Base-by-base conservation (phyloP, 2,797 vertebrate species). In the Heterohyrax brucei region DNA sequence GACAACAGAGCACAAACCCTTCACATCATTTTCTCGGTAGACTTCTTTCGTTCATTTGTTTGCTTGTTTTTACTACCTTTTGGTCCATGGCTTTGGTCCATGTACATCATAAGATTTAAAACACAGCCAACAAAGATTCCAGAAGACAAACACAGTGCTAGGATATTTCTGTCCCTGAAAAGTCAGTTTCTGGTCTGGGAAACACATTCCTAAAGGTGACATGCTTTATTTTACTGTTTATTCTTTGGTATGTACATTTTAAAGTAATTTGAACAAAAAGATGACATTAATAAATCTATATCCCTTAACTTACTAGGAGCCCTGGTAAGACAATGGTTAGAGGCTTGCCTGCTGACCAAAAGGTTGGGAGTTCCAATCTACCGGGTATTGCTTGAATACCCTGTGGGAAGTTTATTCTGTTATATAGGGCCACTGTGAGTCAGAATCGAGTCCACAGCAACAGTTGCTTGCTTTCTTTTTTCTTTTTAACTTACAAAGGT, bases 1-100 rank as follows among this genome's bases (percentile, higher is more conserved):
- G 18, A 16, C 0, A 5, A 30, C 0, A 0, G 18, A 30, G 53
- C 13, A 18, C 3, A 73, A 8, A 72, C 8, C 14, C 19, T 9
- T 22, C 18, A 22, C 16, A 7, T 2, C 10, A 10, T 33, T 50
- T 61, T 61, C 7, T 30, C 64, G 14, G 7, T 24, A 7, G 1
- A 64, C 21, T 72, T 39, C 24, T 73, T 39, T 39, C 39, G 3
- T 39, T 39, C 39, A 39, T 39, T 39, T 39, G 39, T 39, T 39
- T 39, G 39, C 39, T 39, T 39, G 3, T 33, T 86, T 22, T 24
- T 44, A 2, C 16, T 62, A 24, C 12, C 59, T 84, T 48, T 21
- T 66, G 14, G 13, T 64, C 33, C 39, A 39, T 33, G 9, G n/a
- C n/a, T 48, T 21, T 66, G 14, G 13, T 64, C 33, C 39, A 39